Evolutionary conservation across 2,797 vertebrate species (phyloP).

Genomic region (Poecilia picta): DNA sequence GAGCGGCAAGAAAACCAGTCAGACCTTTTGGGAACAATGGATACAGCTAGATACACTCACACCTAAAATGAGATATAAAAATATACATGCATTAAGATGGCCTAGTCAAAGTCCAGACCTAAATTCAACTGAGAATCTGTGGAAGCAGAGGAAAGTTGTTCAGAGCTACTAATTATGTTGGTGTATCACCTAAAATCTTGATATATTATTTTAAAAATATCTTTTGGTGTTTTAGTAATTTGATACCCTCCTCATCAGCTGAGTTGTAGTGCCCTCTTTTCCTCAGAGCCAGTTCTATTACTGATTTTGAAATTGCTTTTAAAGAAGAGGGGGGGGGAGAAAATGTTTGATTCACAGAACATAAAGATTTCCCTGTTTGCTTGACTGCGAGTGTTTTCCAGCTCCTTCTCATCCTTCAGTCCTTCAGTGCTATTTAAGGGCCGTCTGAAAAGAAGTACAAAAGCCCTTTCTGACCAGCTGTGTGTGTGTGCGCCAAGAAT

Average conservation of each 20-base stretch:
- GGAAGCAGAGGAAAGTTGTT: background rate
- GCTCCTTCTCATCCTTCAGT: slow-evolving; percentile 38
- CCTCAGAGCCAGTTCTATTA: slow-evolving; percentile 38
- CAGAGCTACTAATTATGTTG: background rate
- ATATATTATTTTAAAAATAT: background rate
- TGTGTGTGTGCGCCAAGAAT: slow-evolving; percentile 50
- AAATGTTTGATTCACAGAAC: background rate
- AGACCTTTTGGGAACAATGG: background rate
- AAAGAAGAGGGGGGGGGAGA: background rate
- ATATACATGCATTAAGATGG: background rate
- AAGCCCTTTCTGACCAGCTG: slow-evolving; percentile 56
- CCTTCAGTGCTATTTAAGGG: slow-evolving; percentile 68
- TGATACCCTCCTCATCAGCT: slow-evolving; percentile 11
- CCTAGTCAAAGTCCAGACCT: background rate
- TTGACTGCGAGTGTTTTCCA: slow-evolving; percentile 40
- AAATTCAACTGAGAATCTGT: background rate
- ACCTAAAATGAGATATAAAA: background rate
- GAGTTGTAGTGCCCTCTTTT: slow-evolving; percentile 54
- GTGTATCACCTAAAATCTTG: background rate
- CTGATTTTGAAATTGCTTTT: slow-evolving; percentile 22
- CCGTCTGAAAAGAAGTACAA: slow-evolving; percentile 55
- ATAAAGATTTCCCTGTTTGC: slow-evolving; percentile 35
- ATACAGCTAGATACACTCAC: background rate
- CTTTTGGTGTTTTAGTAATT: slow-evolving; percentile 6
- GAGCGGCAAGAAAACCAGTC: background rate